Conservation (phyloP, 2,888 invertebrate species). For the Zeuzera pyrina region DNA sequence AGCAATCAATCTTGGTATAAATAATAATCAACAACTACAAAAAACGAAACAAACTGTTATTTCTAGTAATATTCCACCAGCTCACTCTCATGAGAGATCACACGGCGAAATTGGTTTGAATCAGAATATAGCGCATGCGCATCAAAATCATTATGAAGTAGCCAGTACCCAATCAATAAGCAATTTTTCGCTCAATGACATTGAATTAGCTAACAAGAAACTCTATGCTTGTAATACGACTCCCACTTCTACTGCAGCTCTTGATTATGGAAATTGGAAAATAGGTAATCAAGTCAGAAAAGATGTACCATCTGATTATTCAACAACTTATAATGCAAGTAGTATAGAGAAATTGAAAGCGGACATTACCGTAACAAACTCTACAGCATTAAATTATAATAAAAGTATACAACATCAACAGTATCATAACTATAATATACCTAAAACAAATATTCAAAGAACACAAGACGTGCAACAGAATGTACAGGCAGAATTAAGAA, state of each 20-base stretch:
- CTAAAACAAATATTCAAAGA: constrained; percentile 39
- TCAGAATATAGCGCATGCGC: constrained; percentile 47
- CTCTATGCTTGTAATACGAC: constrained; percentile 42
- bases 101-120: constrained; percentile 35
- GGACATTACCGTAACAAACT: constrained; percentile 29
- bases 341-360: constrained; percentile 44
- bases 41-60: constrained; percentile 36
- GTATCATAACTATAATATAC: constrained; percentile 41
- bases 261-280: constrained; percentile 64
- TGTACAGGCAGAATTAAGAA: constrained; percentile 47
- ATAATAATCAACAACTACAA: constrained; percentile 41
- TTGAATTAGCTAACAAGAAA: constrained; percentile 60
- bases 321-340: constrained; percentile 38
- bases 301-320: constrained; percentile 51
- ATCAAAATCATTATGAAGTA: constrained; percentile 52
- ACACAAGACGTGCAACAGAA: constrained; percentile 48
- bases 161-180: constrained; percentile 36
- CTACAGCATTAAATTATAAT: constrained; percentile 44
- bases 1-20: constrained; percentile 57
- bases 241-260: constrained; percentile 31
- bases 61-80: constrained; percentile 38
- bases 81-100: constrained; percentile 41
- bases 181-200: constrained; percentile 57
- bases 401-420: constrained; percentile 52
- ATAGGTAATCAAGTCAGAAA: constrained; percentile 46